Percentiles rank a stretch among this genome's conserved stretches.
Evolutionary conservation across 2,113 vertebrate species (phyloP).

Genomic region (Ardeotis arabs): DNA sequence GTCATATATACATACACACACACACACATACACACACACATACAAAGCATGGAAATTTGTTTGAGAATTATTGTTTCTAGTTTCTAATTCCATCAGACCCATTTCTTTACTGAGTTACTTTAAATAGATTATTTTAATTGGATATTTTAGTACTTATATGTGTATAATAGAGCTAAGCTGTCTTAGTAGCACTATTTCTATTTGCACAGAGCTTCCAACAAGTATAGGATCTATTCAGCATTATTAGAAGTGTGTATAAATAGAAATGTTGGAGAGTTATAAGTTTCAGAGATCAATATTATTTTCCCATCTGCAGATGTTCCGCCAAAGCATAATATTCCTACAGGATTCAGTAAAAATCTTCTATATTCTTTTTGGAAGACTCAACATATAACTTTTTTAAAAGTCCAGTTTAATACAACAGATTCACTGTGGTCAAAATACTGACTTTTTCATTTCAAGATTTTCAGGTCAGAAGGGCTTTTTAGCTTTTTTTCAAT

Average conservation of each 20-base stretch:
- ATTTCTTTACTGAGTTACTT: conserved; percentile 19
- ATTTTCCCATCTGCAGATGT: neutral
- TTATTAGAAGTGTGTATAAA: neutral
- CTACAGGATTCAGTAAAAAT: neutral
- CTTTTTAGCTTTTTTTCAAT: neutral
- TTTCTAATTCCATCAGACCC: neutral
- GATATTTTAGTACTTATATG: neutral
- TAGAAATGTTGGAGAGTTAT: neutral
- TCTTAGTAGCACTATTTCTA: neutral
- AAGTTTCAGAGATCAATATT: neutral
- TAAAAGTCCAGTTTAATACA: neutral
- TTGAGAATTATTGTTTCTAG: neutral
- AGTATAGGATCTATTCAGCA: neutral
- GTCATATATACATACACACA: neutral
- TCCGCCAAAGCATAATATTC: neutral
- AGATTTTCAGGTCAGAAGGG: neutral
- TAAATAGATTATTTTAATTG: neutral
- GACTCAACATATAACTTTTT: neutral
- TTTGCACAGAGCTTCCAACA: neutral
- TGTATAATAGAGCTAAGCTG: neutral
- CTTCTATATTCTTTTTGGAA: neutral
- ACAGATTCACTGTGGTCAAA: neutral
- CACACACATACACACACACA: neutral
- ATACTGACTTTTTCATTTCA: neutral
- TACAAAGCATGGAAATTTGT: neutral